Evolutionary conservation across 2,113 vertebrate genomes (phyloP), one percentile per base, ranked within the genome.

Genomic region (Thinocorus orbignyianus): DNA sequence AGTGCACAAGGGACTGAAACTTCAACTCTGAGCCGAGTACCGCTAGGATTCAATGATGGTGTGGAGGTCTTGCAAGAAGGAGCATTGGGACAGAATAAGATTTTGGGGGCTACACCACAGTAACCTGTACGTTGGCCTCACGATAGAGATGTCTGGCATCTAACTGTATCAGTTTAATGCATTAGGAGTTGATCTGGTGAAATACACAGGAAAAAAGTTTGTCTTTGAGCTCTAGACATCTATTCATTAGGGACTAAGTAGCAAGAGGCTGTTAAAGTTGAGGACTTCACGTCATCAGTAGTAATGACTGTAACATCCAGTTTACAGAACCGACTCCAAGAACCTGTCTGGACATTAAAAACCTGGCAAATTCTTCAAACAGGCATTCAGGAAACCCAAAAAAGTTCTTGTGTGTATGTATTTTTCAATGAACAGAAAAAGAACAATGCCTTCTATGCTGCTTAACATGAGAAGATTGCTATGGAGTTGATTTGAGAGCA

Each of bases 61-160:
- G 22, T 13, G 25, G 42, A 41, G n/a, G 7, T n/a, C 11, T 2
- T 2, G 5, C 2, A 41, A 11, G 22, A 2, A 23, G n/a, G 30
- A 1, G 1, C 10, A 2, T 24, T 0, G 0, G 39, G 4, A 12
- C 0, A 17, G 52, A 9, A 0, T 0, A 35, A 2, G 35, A 26
- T 52, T 70, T 4, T 3, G 35, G 58, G 54, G 0, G 39, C 39
- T 9, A 4, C 6, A 2, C 6, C 35, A 35, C 37, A 42, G 24
- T 0, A 6, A 55, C 33, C 11, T 5, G 14, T 6, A 2, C 4
- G 41, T 11, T 4, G 54, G 35, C 39, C 68, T 33, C 49, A 0
- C 0, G 41, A 81, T 8, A 33, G 92, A 84, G 76, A 48, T 17
- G 81, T 81, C 1, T 7, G 62, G 35, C 65, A 18, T 11, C 54